Conservation (phyloP, 2,888 invertebrate species). For the Lordiphosa andalusiaca region DNA sequence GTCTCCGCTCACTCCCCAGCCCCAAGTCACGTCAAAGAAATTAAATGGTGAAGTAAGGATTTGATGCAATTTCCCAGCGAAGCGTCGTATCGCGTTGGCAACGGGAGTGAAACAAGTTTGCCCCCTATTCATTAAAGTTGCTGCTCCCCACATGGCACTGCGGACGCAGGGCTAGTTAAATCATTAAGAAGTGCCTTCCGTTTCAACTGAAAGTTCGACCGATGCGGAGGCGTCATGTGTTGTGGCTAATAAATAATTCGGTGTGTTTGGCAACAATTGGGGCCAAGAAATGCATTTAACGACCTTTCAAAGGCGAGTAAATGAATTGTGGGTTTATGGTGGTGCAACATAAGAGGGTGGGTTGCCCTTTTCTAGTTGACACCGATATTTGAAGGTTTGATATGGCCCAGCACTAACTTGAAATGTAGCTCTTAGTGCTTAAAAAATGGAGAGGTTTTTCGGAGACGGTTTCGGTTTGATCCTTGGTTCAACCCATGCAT, state of each 20-base stretch:
- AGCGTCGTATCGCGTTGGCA: slow-evolving; percentile 14
- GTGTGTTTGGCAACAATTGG: slow-evolving; percentile 29
- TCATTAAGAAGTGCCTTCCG: slow-evolving; percentile 43
- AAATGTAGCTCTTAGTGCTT: no score
- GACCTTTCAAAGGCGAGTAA: slow-evolving; percentile 38
- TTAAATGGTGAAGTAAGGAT: slow-evolving; percentile 55
- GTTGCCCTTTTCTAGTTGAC: no score
- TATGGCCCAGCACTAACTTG: no score
- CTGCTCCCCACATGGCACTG: slow-evolving; percentile 9
- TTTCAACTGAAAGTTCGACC: slow-evolving; percentile 19
- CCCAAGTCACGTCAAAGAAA: slow-evolving; percentile 59
- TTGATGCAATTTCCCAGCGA: slow-evolving; percentile 42
- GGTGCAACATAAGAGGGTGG: slow-evolving; percentile 7
- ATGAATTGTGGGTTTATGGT: slow-evolving; percentile 10
- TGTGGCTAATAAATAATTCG: slow-evolving; percentile 30
- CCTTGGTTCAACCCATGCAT: no score
- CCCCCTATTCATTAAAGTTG: slow-evolving; percentile 5
- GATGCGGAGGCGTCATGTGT: background rate
- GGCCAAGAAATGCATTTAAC: slow-evolving; percentile 34
- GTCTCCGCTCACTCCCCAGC: slow-evolving; percentile 1
- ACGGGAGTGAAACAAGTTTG: slow-evolving; percentile 8
- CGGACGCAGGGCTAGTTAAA: slow-evolving; percentile 47
- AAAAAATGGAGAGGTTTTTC: no score
- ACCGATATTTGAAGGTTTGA: no score
- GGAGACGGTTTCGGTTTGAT: no score